Evolutionary conservation across 2,888 invertebrate species (phyloP).

Genomic region (Melieria omissa): DNA sequence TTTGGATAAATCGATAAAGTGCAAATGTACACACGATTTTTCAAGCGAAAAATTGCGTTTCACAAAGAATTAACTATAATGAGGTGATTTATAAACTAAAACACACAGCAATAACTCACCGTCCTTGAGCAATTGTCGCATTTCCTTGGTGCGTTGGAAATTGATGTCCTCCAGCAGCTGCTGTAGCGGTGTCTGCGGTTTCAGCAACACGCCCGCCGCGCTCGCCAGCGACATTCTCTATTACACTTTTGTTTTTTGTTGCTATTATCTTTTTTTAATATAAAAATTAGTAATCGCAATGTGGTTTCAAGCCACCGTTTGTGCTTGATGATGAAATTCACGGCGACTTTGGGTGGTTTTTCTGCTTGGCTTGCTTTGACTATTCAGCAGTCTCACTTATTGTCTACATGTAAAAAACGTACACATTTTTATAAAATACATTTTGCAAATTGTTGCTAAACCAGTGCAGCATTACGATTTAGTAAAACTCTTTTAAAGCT

Average conservation of each 20-base stretch:
- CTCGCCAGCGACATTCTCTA: conserved; percentile 59
- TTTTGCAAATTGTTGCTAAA: no score
- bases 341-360: no score
- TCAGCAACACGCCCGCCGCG: conserved; percentile 62
- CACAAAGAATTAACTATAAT: background rate
- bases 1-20: conserved; percentile 55
- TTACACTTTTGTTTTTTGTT: background rate
- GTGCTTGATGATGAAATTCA: no score
- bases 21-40: conserved; percentile 59
- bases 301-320: no score
- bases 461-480: no score
- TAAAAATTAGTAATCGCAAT: no score
- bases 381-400: no score
- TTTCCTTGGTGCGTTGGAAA: conserved; percentile 91
- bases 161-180: conserved; percentile 91
- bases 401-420: no score
- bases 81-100: background rate
- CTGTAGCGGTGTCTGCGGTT: conserved; percentile 77
- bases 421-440: no score
- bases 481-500: no score
- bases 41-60: conserved; percentile 12
- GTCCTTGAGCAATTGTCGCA: conserved; percentile 88
- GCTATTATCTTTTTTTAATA: no score
- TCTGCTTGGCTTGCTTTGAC: no score
- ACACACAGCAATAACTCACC: conserved; percentile 69